phyloP scores from a whole-genome alignment of 1,140 invertebrate species.

The Caenorhabditis brenneri region DNA sequence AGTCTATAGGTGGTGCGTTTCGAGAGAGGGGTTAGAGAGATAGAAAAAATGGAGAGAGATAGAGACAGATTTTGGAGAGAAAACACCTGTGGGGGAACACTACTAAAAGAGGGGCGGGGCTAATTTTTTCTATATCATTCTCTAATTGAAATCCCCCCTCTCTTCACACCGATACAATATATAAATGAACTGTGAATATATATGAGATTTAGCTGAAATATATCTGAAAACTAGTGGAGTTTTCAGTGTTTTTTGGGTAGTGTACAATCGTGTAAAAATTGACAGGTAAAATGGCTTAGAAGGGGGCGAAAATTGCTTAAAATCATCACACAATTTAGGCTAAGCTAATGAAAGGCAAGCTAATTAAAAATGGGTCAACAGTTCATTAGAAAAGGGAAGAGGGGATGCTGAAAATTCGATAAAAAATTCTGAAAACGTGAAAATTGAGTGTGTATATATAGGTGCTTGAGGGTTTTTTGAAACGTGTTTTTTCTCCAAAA shows the following conservation, averaged over 20 bases:
- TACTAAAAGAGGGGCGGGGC: neutral
- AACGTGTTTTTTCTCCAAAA: neutral
- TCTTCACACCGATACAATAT: conserved; percentile 1
- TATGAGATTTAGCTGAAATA: too few relatives aligned
- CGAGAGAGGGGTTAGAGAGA: conserved; percentile 23
- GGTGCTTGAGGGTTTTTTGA: neutral
- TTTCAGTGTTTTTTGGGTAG: neutral
- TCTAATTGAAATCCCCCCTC: neutral
- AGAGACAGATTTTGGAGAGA: conserved; percentile 8
- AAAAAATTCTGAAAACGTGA: neutral
- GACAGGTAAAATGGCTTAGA: too few relatives aligned
- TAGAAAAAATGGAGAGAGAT: neutral
- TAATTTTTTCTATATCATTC: neutral
- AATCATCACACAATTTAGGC: too few relatives aligned
- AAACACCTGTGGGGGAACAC: neutral
- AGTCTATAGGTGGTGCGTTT: neutral
- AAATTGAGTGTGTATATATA: neutral
- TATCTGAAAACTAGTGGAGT: neutral
- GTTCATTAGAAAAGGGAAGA: neutral
- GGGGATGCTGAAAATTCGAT: neutral
- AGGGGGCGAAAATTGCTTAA: too few relatives aligned
- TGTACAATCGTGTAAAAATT: too few relatives aligned
- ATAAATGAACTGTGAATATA: neutral
- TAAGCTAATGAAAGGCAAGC: neutral
- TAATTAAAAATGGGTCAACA: neutral